phyloP scores from a whole-genome alignment of 2,888 invertebrate species.

The Matsumyia berberina region DNA sequence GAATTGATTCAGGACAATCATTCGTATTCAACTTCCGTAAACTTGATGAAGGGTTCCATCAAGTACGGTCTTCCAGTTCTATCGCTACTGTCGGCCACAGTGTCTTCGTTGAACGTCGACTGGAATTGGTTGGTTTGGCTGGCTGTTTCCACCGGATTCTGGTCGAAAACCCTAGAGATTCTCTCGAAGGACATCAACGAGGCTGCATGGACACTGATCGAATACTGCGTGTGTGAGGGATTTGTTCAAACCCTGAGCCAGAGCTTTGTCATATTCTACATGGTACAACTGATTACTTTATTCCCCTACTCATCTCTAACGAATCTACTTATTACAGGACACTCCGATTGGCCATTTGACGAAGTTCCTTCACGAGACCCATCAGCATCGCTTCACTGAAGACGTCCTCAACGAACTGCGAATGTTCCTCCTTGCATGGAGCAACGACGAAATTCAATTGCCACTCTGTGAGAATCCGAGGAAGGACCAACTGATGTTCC shows the following conservation, averaged over 20 bases:
- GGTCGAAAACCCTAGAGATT: constrained; percentile 77
- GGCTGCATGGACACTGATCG: constrained; percentile 80
- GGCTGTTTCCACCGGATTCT: constrained; percentile 81
- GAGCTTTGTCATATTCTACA: constrained; percentile 89
- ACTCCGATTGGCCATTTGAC: constrained; percentile 87
- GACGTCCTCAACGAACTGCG: constrained; percentile 84
- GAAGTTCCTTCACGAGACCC: constrained; percentile 86
- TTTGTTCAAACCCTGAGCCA: constrained; percentile 87
- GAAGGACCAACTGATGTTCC: constrained; percentile 85
- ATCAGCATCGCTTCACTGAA: constrained; percentile 85
- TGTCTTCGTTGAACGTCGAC: constrained; percentile 79
- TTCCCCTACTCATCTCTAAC: background rate
- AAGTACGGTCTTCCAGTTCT: constrained; percentile 81
- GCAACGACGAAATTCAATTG: constrained; percentile 81
- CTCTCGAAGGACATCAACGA: constrained; percentile 77
- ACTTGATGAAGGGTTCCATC: constrained; percentile 80
- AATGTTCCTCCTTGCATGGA: constrained; percentile 81
- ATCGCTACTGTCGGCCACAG: constrained; percentile 81
- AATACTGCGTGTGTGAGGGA: constrained; percentile 84
- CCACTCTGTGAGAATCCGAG: constrained; percentile 82
- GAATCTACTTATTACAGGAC: constrained; percentile 85
- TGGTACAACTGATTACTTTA: constrained; percentile 85
- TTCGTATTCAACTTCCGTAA: constrained; percentile 79
- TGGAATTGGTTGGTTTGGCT: constrained; percentile 84
- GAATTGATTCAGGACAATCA: constrained; percentile 79